Base-by-base conservation (phyloP, 2,113 vertebrate species). In the Piaya cayana region DNA sequence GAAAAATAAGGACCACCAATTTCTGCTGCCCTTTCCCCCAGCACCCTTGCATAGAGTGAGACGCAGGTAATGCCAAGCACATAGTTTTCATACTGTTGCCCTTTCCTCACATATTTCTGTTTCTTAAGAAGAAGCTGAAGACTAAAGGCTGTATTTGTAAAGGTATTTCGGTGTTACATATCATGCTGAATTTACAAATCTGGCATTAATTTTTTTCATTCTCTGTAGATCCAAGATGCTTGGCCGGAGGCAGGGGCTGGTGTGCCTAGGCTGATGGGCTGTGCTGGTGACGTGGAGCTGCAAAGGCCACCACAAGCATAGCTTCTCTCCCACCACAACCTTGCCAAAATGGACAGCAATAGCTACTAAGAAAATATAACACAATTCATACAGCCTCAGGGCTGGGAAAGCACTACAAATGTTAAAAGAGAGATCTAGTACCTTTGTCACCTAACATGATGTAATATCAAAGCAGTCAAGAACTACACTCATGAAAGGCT, bases 391-490 rank as follows among this genome's bases (percentile, higher is more conserved):
- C 45, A 47, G 45, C 22, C 26, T 52, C 1, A 0, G 47, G 47
- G 23, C 49, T 59, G 43, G 34, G 65, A 68, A 59, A 42, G 47
- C 0, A 1, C 43, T 81, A 2, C 8, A 27, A n/a, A 37, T 0
- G 0, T 56, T 37, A 3, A 16, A 59, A 65, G 12, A 37, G 13
- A 20, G 34, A 47, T 9, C 3, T 9, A 12, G 6, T 53, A 30
- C 15, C 26, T 82, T 87, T 71, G 34, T 60, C 74, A 90, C 19
- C 30, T 71, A 29, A 49, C 49, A 27, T 0, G 1, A 36, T 30
- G 17, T 34, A 21, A 13, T 15, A 82, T 43, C 56, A 69, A 64
- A 82, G 52, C 29, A 29, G 25, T 81, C 1, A 0, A 45, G 34
- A 37, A n/a, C 32, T 6, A 0, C 3, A 9, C 8, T 47, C 27